Base-by-base conservation (phyloP, 2,797 vertebrate genomes). In the Adelosebastes latens region DNA sequence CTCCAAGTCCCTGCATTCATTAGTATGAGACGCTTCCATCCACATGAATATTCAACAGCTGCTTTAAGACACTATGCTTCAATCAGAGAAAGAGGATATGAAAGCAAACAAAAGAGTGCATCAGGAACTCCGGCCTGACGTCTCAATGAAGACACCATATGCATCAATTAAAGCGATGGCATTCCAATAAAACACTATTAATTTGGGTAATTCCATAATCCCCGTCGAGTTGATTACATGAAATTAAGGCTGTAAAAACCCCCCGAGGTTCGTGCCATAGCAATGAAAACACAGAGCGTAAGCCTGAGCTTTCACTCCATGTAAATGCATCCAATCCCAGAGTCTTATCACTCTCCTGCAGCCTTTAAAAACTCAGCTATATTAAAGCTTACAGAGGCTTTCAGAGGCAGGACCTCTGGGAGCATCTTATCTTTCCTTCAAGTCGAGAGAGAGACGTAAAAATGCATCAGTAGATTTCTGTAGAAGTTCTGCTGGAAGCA, bases 181-280 rank as follows among this genome's bases (percentile, higher is more conserved):
- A 49, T 69, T 71, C 25, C 9, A 46, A 77, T 82, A 73, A 77
- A 77, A 84, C 75, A 75, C 72, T 65, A 71, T 88, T 84, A 62
- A 89, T 85, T 83, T 87, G 72, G 65, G 34, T 88, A 71, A 86
- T 81, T 84, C 86, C 42, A 79, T 82, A 88, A 88, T 82, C 84
- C 79, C 39, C 7, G 1, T 80, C 79, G 62, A 55, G 79, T 88
- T 89, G 64, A 84, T 90, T 84, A 83, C 81, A 80, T 79, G 63
- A 80, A 89, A 87, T 85, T 87, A 70, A 79, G 69, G 63, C 62
- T 72, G 32, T 75, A 74, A 82, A 84, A 39, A 3, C 27, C 79
- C 27, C 79, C 59, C 0, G 66, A 79, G 75, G 71, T 66, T 25
- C 2, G 16, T 32, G 60, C 25, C 73, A 34, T 2, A 36, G 76